Evolutionary conservation across 2,113 vertebrate genomes (phyloP).

Genomic region (Rhinoderma darwinii): DNA sequence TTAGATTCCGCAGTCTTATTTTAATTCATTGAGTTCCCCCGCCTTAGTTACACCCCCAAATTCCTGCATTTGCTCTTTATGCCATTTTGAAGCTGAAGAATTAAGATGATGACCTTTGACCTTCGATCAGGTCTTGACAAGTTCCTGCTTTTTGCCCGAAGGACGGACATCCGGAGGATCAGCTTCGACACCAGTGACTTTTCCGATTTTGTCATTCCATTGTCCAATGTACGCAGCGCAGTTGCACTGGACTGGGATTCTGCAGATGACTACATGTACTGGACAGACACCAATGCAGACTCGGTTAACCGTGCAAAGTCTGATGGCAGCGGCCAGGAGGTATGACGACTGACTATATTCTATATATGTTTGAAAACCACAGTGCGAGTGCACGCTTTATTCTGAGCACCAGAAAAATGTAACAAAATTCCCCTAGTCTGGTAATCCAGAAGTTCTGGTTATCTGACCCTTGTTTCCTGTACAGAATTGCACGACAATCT

Average conservation of each 20-base stretch:
- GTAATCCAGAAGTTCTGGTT: too few relatives aligned
- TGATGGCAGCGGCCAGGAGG: slow-evolving; percentile 94
- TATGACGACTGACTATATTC: slow-evolving; percentile 64
- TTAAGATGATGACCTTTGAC: slow-evolving; percentile 98
- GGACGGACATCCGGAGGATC: slow-evolving; percentile 99
- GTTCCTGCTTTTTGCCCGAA: slow-evolving; percentile 99
- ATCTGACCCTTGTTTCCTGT: too few relatives aligned
- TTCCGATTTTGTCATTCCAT: slow-evolving; percentile 95
- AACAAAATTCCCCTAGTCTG: too few relatives aligned
- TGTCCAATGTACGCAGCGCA: slow-evolving; percentile 95
- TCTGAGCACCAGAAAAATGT: too few relatives aligned
- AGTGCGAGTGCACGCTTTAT: too few relatives aligned
- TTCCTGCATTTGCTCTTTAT: slow-evolving; percentile 70
- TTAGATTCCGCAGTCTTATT: not conserved
- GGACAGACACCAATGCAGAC: slow-evolving; percentile 97
- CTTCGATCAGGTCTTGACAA: slow-evolving; percentile 99
- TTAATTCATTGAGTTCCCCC: not conserved
- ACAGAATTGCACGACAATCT: too few relatives aligned
- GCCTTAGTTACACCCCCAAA: not conserved
- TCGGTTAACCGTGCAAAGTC: slow-evolving; percentile 97
- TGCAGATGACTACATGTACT: slow-evolving; percentile 91
- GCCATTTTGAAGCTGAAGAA: slow-evolving; percentile 84
- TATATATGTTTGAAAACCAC: too few relatives aligned
- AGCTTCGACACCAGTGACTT: slow-evolving; percentile 98
- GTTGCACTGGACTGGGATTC: slow-evolving; percentile 98